These are phyloP conservation scores for Zootoca vivipara DNA, from an alignment of 2,113 vertebrate genomes.

Conservation along the genomic window DNA sequence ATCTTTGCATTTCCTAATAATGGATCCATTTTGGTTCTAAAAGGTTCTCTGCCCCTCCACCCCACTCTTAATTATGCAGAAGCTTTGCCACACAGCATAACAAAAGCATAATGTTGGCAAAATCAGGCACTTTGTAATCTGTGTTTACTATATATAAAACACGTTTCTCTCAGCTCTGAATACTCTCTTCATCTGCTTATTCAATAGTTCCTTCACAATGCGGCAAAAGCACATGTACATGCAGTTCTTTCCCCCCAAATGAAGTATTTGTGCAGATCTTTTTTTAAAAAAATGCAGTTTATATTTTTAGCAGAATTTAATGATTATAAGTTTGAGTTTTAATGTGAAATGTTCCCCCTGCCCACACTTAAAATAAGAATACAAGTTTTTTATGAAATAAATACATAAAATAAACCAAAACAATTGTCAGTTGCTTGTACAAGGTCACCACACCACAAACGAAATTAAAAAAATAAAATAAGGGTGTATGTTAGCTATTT, in stretches of 20 bases:
- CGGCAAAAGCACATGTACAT: background rate
- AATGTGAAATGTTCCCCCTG: too few species aligned
- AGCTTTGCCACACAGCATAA: background rate
- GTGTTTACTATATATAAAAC: slow-evolving; percentile 5
- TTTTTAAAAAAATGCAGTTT: background rate
- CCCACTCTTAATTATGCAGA: background rate
- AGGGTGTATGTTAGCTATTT: background rate
- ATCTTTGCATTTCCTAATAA: background rate
- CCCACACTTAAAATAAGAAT: too few species aligned
- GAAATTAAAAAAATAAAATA: background rate
- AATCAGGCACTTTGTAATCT: background rate
- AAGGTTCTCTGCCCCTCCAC: background rate
- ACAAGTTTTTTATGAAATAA: too few species aligned
- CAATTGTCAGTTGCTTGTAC: background rate
- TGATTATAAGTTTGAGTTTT: too few species aligned
- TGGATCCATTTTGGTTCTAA: background rate
- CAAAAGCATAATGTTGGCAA: slow-evolving; percentile 6
- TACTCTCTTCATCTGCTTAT: background rate
- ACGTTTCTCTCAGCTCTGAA: background rate
- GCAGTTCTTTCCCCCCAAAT: background rate
- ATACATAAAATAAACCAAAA: background rate
- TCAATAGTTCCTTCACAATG: background rate
- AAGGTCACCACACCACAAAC: background rate
- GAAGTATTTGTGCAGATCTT: fast-evolving
- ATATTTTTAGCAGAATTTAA: too few species aligned